Conservation (phyloP, 2,888 invertebrate species). For the Onthophagus sagittarius region DNA sequence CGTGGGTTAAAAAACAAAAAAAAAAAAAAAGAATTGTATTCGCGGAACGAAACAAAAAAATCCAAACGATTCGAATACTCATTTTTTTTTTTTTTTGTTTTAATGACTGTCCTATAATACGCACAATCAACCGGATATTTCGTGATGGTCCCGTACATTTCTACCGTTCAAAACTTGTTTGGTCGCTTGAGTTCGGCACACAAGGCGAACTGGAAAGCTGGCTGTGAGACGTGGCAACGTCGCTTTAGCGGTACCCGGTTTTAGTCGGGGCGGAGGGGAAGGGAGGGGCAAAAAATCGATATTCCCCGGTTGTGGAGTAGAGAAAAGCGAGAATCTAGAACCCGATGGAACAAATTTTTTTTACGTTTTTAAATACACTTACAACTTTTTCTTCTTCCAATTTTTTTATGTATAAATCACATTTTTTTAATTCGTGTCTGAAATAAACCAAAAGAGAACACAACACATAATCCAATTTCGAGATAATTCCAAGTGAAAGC, state of each 20-base stretch:
- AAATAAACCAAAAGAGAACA: background rate
- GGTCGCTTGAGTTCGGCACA: slow-evolving; percentile 37
- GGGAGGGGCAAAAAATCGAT: slow-evolving; percentile 10
- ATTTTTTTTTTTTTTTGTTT: slow-evolving; percentile 32
- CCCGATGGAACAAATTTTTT: background rate
- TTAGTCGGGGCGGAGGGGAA: slow-evolving; percentile 3
- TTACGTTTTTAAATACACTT: background rate
- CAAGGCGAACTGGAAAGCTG: slow-evolving; percentile 42
- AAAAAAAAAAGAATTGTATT: background rate
- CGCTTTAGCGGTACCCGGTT: slow-evolving; percentile 25
- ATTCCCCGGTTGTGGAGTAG: background rate
- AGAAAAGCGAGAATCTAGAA: background rate
- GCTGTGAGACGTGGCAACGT: slow-evolving; percentile 40
- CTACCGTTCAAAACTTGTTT: slow-evolving; percentile 8
- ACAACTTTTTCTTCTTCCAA: background rate
- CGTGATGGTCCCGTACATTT: background rate
- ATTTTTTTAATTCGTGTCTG: background rate
- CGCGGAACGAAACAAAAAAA: background rate
- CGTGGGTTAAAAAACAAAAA: background rate
- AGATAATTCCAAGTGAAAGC: background rate
- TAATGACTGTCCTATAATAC: slow-evolving; percentile 39
- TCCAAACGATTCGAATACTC: background rate
- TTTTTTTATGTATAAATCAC: background rate
- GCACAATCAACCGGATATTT: slow-evolving; percentile 27
- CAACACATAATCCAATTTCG: background rate